Evolutionary conservation across 2,888 invertebrate species (phyloP), one percentile per base, ranked within the genome.

Genomic region (Molorchus minor): DNA sequence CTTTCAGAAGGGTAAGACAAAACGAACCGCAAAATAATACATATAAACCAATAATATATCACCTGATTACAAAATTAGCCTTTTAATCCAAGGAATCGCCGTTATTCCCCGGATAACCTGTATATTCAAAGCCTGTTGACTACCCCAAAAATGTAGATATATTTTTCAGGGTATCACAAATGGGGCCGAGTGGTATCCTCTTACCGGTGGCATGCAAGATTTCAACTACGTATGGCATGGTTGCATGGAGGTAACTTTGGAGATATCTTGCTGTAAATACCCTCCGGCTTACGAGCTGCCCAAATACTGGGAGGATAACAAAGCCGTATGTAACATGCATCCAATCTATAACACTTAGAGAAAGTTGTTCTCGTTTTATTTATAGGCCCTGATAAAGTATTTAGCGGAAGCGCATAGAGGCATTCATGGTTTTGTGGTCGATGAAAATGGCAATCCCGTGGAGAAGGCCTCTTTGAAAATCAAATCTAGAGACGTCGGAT

Each of bases 231-330:
- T 94, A 10, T 91, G 91, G 89, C 92, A 91, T 74, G 96, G 96
- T 10, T 94, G 94, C 78, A 93, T 97, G 93, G 96, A 96, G 80
- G 86, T 96, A n/a, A 96, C 96, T 0, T 81, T 97, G 40, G 96
- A 97, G 80, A 87, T 97, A 55, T 93, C 94, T 0, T 97, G 97
- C 80, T 97, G 96, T 82, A 97, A 96, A 82, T 96, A 88, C 79
- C 97, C 97, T 1, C 88, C 88, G 0, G 88, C 91, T 0, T 86
- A 87, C 59, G 89, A 94, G 75, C 81, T 97, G 43, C 87, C 87
- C 16, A 87, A 88, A 68, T 93, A 93, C 79, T 97, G 96, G 96
- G 87, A 89, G 64, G 92, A 94, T 69, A 96, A 97, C 81, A 89
- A 88, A 80, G 85, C 89, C 82, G 93, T 93, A 78, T 80, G 82